Base-by-base conservation (phyloP, 2,113 vertebrate genomes). In the Apodemus sylvaticus region DNA sequence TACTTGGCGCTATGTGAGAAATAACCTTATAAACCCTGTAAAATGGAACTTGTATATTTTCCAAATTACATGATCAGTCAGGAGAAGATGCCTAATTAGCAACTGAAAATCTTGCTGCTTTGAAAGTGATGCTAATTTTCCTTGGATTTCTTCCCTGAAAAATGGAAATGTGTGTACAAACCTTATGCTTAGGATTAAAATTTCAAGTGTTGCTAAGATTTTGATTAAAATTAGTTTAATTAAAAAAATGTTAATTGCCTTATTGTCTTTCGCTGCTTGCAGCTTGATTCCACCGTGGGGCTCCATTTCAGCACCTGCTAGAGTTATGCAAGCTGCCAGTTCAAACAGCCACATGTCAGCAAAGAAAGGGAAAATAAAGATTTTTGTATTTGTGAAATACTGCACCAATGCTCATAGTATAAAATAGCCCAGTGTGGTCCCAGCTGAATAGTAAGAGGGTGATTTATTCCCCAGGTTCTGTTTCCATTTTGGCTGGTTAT, bases 341-440 rank as follows among this genome's bases (percentile, higher is more conserved):
- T 96, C 94, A 17, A 87, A 94, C 91, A 83, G 82, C 98, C 95
- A 98, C 98, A 98, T 98, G 97, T 97, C 91, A 83, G 89, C 5
- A 60, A 89, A 97, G 92, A 92, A 97, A 96, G 90, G 94, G 78
- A 45, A 96, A 97, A 95, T 51, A 76, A 96, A 82, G 45, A 79
- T 73, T 71, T 95, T 83, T 97, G 20, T 96, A 58, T 97, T 97
- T 98, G 96, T 97, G 96, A 96, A 97, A 95, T 92, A 93, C 79
- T 7, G 97, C 91, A 85, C 90, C 94, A 95, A 77, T 81, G 97
- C 93, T 22, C 73, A 53, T 60, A 87, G 92, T 97, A 91, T 93
- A 92, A 96, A 96, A 93, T 93, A 96, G 88, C 79, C 94, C 92
- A 36, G 93, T 51, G 7, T 86, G 95, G 97, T 97, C 96, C 96